Evolutionary conservation across 2,888 invertebrate species (phyloP), one percentile per base, ranked within the genome.

Genomic region (Lasioglossum vierecki): DNA sequence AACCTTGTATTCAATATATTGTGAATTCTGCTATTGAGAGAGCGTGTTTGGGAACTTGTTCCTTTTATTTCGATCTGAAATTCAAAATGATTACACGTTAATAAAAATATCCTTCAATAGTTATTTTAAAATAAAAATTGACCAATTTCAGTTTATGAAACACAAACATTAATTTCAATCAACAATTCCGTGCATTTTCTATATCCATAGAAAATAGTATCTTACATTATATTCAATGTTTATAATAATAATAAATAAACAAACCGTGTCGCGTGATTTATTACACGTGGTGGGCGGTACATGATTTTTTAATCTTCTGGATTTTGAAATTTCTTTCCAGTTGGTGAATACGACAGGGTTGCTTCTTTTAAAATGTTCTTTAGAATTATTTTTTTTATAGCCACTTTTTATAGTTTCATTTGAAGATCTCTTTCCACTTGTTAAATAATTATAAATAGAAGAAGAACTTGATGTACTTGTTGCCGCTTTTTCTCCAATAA

Each of bases 261-360:
- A 30, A 79, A 83, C 80, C 85, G 41, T 80, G 73, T 73, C 57
- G 35, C 41, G 60, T n/a, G 60, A 44, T 53, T 76, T 71, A 15
- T 63, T 41, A 80, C 68, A 77, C 15, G 15, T 22, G 18, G 53
- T 39, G 11, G 74, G 68, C 13, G 66, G n/a, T 53, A 13, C 30
- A 63, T 85, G 83, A 44, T 72, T 77, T 57, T 41, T 83, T 13
- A 15, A n/a, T 26, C 46, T 44, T n/a, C 75, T 80, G 2, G 57
- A 79, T 30, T 39, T 87, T 26, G 90, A 90, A 60, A 90, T 83
- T 86, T 90, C 88, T 72, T 73, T 74, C 90, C 90, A 90, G 71
- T 86, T 89, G 26, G 90, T 90, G 30, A 86, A 72, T 35, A 75
- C 46, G 6, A 81, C 30, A 53, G 89, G 57, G 35, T 74, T 68